Percentiles rank a stretch among this genome's conserved stretches.
These are phyloP conservation scores for Camptogramma bilineatum DNA, from an alignment of 2,888 invertebrate species.

Conservation along the genomic window DNA sequence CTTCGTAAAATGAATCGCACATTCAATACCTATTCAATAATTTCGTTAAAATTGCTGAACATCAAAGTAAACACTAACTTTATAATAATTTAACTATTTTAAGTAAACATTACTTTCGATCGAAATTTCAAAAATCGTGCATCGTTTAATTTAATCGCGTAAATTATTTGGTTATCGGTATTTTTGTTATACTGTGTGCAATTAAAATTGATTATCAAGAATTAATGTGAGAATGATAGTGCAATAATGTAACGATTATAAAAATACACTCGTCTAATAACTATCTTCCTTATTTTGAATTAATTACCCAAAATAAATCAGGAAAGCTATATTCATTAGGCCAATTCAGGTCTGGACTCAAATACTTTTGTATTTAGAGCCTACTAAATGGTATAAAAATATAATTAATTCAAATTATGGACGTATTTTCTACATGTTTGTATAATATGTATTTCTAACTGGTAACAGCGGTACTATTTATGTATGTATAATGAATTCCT, in stretches of 20 bases:
- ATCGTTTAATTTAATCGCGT: constrained; percentile 31
- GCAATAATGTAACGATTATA: constrained; percentile 30
- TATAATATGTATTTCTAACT: constrained; percentile 61
- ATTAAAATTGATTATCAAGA: constrained; percentile 26
- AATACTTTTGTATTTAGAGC: constrained; percentile 22
- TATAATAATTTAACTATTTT: constrained; percentile 37
- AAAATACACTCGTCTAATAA: constrained; percentile 32
- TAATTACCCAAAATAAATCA: constrained; percentile 47
- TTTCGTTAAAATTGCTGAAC: constrained; percentile 23
- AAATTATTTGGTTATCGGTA: constrained; percentile 32
- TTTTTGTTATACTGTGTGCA: constrained; percentile 35
- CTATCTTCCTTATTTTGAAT: constrained; percentile 54
- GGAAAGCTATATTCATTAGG: constrained; percentile 30
- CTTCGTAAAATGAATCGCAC: constrained; percentile 20
- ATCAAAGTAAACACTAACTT: constrained; percentile 30
- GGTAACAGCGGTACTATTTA: constrained; percentile 75
- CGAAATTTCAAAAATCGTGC: constrained; percentile 40
- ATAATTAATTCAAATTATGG: constrained; percentile 61
- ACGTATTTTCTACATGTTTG: constrained; percentile 42
- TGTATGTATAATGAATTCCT: constrained; percentile 48
- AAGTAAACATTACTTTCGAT: constrained; percentile 40
- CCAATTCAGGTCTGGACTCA: constrained; percentile 32
- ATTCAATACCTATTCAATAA: constrained; percentile 21
- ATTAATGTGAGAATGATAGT: constrained; percentile 23
- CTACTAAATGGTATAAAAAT: constrained; percentile 39